Base-by-base conservation (phyloP, 1,140 invertebrate species). In the Neodiprion pinetum region DNA sequence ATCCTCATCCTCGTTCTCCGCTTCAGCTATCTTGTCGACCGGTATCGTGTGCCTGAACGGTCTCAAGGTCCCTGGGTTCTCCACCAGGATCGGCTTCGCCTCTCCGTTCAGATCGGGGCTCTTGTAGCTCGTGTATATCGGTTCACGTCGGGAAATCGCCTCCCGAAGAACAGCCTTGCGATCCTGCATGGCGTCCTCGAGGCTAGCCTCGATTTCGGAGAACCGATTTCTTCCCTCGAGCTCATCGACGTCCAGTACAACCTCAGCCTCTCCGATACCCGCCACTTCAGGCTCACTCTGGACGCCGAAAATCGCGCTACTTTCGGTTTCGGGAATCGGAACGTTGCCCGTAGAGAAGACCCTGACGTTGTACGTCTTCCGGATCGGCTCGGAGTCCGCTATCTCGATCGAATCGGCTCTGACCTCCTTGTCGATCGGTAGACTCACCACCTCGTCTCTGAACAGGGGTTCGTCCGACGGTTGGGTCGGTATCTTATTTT, bases 111-210 rank as follows among this genome's bases (percentile, higher is more conserved):
- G 88, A 73, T 91, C 90, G 2, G 92, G 91, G 72, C 92, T 90
- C 47, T 91, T 92, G 81, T 93, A 93, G 79, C 92, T 93, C 8
- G 92, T 93, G 73, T 93, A 93, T 70, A 92, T 81, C 12, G 91
- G 91, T 77, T 88, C 87, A 72, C 85, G 85, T 53, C 17, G 23
- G 8, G 71, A 48, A 69, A 23, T 11, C 74, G 78, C 8, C 49
- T 67, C 21, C 73, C 76, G 9, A 69, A 53, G 28, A 81, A 74
- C 0, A 78, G 70, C 11, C 76, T 82, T 74, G 67, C 80, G 48
- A 21, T 80, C 76, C 1, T 70, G 70, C n/a, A 76, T 17, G 2
- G 73, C 77, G 0, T 77, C 75, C 61, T 79, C 72, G 67, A 23
- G 17, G 67, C 11, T 14, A 0, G 76, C 73, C 28, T 66, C 17